Conservation (phyloP, 2,113 vertebrate species). For the Nyctibius bracteatus region DNA sequence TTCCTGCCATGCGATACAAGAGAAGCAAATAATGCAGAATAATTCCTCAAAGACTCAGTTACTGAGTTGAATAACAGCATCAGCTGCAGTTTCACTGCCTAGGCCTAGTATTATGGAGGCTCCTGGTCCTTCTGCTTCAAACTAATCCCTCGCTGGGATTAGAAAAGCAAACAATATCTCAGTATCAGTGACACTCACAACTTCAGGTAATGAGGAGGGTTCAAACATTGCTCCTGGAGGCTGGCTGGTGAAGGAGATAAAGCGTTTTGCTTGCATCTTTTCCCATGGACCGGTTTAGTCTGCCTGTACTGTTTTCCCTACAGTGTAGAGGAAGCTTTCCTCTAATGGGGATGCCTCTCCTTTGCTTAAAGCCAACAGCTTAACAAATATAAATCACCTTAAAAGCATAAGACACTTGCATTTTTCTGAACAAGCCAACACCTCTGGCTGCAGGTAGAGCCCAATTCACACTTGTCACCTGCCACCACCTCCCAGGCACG, state of each 20-base stretch:
- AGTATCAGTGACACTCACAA: neutral
- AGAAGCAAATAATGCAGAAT: conserved; percentile 54
- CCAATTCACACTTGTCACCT: fast-evolving
- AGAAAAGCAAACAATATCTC: conserved; percentile 42
- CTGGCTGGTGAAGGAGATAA: neutral
- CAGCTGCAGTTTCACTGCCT: conserved; percentile 26
- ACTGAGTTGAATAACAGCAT: conserved; percentile 48
- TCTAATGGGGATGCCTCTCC: neutral
- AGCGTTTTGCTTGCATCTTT: neutral
- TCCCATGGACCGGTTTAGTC: neutral
- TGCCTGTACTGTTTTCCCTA: neutral
- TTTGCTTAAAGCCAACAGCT: neutral
- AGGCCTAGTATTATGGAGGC: neutral
- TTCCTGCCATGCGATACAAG: conserved; percentile 57
- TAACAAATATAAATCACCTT: neutral
- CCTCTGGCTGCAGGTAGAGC: neutral
- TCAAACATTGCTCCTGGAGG: neutral
- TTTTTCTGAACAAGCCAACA: neutral
- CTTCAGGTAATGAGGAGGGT: neutral
- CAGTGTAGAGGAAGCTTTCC: neutral
- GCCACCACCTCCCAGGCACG: neutral
- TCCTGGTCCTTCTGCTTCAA: neutral
- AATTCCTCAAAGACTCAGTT: conserved; percentile 46
- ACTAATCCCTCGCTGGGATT: conserved; percentile 19
- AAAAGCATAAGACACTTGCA: neutral